Conservation (phyloP, 2,113 vertebrate species). For the Dasypus novemcinctus region DNA sequence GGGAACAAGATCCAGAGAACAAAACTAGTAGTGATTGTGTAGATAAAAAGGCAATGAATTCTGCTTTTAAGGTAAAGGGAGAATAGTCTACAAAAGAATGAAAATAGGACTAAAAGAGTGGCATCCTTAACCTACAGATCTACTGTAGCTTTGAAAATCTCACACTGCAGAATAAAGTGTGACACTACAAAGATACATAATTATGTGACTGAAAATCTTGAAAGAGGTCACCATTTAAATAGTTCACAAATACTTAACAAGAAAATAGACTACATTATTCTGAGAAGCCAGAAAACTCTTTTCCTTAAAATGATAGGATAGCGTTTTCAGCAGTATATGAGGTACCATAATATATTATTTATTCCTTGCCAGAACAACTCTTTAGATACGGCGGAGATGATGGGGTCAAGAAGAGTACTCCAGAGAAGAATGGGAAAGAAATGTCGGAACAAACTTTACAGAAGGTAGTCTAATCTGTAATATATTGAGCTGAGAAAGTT, state of each 20-base stretch:
- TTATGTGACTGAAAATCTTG: conserved; percentile 80
- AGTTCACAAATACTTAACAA: conserved; percentile 76
- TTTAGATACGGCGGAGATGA: conserved; percentile 83
- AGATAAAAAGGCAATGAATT: conserved; percentile 87
- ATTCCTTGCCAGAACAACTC: conserved; percentile 87
- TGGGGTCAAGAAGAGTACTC: conserved; percentile 86
- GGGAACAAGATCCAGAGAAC: conserved; percentile 85
- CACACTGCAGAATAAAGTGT: conserved; percentile 75
- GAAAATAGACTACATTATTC: conserved; percentile 86
- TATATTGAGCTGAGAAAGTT: conserved; percentile 74
- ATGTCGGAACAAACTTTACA: conserved; percentile 86
- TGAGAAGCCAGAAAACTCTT: conserved; percentile 79
- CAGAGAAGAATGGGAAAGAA: conserved; percentile 85
- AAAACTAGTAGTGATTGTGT: conserved; percentile 85
- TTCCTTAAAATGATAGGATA: conserved; percentile 79
- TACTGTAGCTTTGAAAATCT: conserved; percentile 86
- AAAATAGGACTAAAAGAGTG: conserved; percentile 84
- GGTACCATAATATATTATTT: conserved; percentile 84
- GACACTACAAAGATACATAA: conserved; percentile 82
- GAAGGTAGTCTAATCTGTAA: conserved; percentile 88
- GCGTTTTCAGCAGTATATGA: conserved; percentile 80
- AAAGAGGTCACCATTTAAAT: conserved; percentile 79
- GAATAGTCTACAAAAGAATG: conserved; percentile 85
- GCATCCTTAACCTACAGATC: conserved; percentile 85
- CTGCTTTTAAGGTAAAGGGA: conserved; percentile 84